Evolutionary conservation across 2,113 vertebrate genomes (phyloP).

Genomic region (Damaliscus lunatus): DNA sequence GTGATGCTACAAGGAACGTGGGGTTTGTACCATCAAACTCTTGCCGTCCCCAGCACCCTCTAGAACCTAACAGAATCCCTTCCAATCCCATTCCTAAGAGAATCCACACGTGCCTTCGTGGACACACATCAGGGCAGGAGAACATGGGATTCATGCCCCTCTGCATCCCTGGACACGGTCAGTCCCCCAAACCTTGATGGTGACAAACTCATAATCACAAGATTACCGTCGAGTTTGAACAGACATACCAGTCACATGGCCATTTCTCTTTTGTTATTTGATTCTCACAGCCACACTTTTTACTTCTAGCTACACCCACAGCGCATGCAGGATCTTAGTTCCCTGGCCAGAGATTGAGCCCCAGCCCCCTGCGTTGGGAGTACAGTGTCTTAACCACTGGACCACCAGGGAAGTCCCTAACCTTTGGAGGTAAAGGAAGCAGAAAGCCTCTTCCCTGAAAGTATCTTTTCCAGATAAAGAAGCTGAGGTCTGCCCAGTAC

Average conservation of each 20-base stretch:
- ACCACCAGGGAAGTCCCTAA: not conserved
- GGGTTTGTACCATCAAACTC: rapidly evolving
- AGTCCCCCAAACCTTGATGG: not conserved
- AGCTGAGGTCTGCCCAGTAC: rapidly evolving
- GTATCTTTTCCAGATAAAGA: not conserved
- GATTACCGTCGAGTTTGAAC: not conserved
- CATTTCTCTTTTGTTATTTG: not conserved
- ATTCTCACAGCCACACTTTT: not conserved
- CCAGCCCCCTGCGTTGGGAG: not conserved
- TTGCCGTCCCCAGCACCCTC: not conserved
- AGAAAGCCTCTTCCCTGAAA: not conserved
- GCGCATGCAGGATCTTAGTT: not conserved
- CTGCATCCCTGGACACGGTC: rapidly evolving
- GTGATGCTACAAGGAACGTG: rapidly evolving
- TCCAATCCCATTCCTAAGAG: not conserved
- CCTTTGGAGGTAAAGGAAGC: not conserved
- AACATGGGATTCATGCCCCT: rapidly evolving
- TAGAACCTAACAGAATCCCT: not conserved
- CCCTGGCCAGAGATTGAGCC: not conserved
- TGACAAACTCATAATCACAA: rapidly evolving
- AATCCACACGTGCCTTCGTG: rapidly evolving
- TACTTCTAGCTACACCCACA: not conserved
- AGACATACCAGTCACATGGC: rapidly evolving
- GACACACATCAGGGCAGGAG: rapidly evolving
- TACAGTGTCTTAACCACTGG: not conserved